Evolutionary conservation across 2,888 invertebrate genomes (phyloP), one percentile per base, ranked within the genome.

Genomic region (Oscheius onirici): DNA sequence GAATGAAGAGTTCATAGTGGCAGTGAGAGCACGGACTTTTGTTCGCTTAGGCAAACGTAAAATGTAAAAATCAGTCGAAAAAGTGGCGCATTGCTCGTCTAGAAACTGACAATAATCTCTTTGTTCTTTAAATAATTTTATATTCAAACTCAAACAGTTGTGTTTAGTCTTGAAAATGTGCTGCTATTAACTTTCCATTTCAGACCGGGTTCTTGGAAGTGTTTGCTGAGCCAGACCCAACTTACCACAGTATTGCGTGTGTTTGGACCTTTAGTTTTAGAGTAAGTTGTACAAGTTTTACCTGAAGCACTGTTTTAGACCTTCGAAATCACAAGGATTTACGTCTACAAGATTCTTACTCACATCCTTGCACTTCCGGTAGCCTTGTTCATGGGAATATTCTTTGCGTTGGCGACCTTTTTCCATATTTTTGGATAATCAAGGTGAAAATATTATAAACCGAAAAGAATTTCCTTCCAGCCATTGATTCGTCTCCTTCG

Each of bases 161-260:
- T 43, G 43, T 43, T 8, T 43, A 11, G 43, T 43, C 13, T 43
- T 43, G 10, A 13, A 46, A 46, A 26, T 57, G 13, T 57, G 28
- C n/a, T n/a, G n/a, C n/a, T n/a, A n/a, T 52, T 52, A 17, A 6
- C 3, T 3, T 6, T 11, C 11, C n/a, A 49, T 60, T 74, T 40
- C 71, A 80, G 80, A 72, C 75, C 2, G 26, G 46, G 0, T 80
- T 78, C 63, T 63, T 74, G 54, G 74, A 78, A 68, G 70, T 78
- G 6, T 78, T 78, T 49, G 71, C 75, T 6, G 80, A 80, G 41
- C 80, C 78, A 11, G 71, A 69, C 52, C 71, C 73, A 2, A 71
- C 77, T 17, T 75, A 76, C 41, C 76, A 76, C 69, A 76, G 76
- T 60, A 71, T 80, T 20, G 78, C 76, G 17, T 80, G 77, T 65